A percentile compares a stretch with the other conserved stretches of the same genome.
phyloP scores from a whole-genome alignment of 2,888 invertebrate genomes.

The Melanotus villosus region DNA sequence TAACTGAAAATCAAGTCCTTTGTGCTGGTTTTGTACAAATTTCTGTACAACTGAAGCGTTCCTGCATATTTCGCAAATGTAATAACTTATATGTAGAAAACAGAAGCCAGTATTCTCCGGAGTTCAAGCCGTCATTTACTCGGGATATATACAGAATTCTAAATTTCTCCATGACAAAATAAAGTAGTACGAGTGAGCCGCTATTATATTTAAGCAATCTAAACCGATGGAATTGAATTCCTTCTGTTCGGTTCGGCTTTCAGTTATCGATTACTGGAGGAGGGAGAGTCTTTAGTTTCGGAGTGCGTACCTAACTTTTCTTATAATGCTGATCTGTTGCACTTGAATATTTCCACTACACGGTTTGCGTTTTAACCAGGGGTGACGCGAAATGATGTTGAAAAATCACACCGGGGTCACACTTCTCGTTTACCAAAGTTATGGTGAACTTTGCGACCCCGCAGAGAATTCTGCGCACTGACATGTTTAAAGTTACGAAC shows the following conservation, averaged over 20 bases:
- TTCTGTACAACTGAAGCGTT: neutral
- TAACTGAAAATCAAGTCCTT: too few species aligned
- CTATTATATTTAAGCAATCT: conserved; percentile 33
- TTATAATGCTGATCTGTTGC: conserved; percentile 51
- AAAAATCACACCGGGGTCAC: conserved; percentile 59
- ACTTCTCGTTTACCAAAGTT: conserved; percentile 57
- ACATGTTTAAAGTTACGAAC: conserved; percentile 56
- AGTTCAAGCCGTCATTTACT: conserved; percentile 11
- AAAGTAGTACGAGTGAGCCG: conserved; percentile 13
- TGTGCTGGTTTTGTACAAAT: too few species aligned
- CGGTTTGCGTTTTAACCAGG: conserved; percentile 61
- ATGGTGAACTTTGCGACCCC: conserved; percentile 53
- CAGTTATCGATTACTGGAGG: conserved; percentile 29
- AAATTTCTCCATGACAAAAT: conserved; percentile 5
- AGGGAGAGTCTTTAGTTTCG: conserved; percentile 33
- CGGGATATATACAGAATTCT: conserved; percentile 5
- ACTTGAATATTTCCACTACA: conserved; percentile 60
- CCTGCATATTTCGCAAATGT: neutral
- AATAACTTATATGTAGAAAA: conserved; percentile 14
- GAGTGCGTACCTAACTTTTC: conserved; percentile 43
- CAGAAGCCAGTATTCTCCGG: neutral
- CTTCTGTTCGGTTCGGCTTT: conserved; percentile 28
- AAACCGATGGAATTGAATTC: conserved; percentile 27
- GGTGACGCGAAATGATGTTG: conserved; percentile 59
- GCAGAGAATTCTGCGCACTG: conserved; percentile 54